Evolutionary conservation across 2,888 invertebrate genomes (phyloP), one percentile per base, ranked within the genome.

Genomic region (Pediacus dermestoides): DNA sequence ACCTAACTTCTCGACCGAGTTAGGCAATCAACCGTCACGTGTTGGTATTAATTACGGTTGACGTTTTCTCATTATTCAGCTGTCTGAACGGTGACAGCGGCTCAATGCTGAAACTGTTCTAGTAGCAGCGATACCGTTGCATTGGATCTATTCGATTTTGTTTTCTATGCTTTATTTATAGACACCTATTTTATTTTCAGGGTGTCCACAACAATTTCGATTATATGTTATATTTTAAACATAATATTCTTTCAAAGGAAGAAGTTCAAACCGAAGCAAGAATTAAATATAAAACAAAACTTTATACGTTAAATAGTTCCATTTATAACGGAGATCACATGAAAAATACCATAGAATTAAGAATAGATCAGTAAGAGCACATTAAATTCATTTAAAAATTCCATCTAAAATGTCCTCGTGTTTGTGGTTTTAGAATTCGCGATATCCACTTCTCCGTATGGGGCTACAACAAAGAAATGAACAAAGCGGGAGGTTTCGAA

Each of bases 361-460:
- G 88, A 67, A 69, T 89, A 47, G 88, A 89, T 60, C 81, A 82
- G 84, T 85, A 67, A 78, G 79, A 71, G 27, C 27, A 30, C 46
- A 43, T 26, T 4, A 13, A 18, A 16, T 18, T 30, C 10, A 11
- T 31, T 10, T 12, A 15, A 26, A 33, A 27, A 13, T 11, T 4
- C 4, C 9, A 4, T 7, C 6, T 8, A 30, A 18, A 18, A 18
- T 18, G 34, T 34, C 37, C 16, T 35, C 37, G 32, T 27, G 16
- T 43, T 35, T 16, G 15, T n/a, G n/a, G 30, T 53, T 48, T 40
- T 60, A 85, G 85, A 58, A 70, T 83, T 45, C 77, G 88, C 16
- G 88, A 89, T 64, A 74, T 89, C 16, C 82, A 85, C 59, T 63
- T 89, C 2, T 76, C 78, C 0, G 70, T 81, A 44, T 80, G 79